Conservation (phyloP, 2,888 invertebrate species). For the Camponotus fellah region DNA sequence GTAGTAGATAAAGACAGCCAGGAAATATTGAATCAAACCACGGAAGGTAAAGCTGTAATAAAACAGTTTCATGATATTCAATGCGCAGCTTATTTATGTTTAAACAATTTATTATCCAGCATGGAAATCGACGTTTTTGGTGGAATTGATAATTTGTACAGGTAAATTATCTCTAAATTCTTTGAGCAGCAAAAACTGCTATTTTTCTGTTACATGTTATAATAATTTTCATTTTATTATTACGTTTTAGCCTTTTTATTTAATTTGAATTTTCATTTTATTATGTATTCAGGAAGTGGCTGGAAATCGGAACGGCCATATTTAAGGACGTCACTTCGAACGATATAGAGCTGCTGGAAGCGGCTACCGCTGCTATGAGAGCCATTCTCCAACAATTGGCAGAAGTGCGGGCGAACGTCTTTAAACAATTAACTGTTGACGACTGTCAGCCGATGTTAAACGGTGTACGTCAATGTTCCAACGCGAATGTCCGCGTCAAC, state of each 20-base stretch:
- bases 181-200: background rate
- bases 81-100: constrained; percentile 90
- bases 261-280: constrained; percentile 15
- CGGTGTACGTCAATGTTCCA: constrained; percentile 74
- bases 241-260: too few species aligned
- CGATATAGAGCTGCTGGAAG: constrained; percentile 88
- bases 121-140: constrained; percentile 89
- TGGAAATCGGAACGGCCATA: constrained; percentile 89
- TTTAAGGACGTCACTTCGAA: constrained; percentile 87
- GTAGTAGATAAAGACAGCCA: constrained; percentile 87
- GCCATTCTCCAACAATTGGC: constrained; percentile 91
- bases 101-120: constrained; percentile 90
- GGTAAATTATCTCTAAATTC: constrained; percentile 61
- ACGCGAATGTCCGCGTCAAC: constrained; percentile 77
- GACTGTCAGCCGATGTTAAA: constrained; percentile 87
- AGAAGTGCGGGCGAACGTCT: constrained; percentile 85
- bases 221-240: background rate
- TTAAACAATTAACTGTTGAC: constrained; percentile 87
- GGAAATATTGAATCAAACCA: constrained; percentile 87
- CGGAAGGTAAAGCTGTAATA: constrained; percentile 86
- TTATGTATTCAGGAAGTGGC: constrained; percentile 88
- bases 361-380: constrained; percentile 91
- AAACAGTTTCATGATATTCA: constrained; percentile 88
- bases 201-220: background rate
- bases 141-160: constrained; percentile 88